Evolutionary conservation across 2,797 vertebrate species (phyloP), one percentile per base, ranked within the genome.

Genomic region (Masticophis lateralis): DNA sequence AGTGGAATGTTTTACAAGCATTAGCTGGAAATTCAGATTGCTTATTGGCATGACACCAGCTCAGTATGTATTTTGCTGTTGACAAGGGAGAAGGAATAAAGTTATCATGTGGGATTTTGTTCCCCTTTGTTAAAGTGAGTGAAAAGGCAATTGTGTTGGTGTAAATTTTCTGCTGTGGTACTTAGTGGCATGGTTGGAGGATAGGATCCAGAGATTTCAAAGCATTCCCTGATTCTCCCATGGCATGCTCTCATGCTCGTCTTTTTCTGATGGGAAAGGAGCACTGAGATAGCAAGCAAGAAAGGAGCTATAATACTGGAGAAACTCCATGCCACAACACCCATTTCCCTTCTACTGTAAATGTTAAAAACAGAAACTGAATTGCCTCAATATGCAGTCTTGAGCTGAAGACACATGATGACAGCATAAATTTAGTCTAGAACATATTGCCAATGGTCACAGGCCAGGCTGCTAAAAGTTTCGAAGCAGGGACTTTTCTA

Each of bases 371-470:
- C 94, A 95, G 91, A 96, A 95, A 92, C 95, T 95, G 95, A 93
- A 94, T 96, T 96, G 94, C 94, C 96, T 97, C 95, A 96, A 95
- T 96, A 95, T 96, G 96, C 95, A 95, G 94, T 91, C 95, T 91
- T 79, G 56, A 95, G 94, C 92, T 97, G 95, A 96, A 95, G 95
- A 95, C 94, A 96, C 88, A 96, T 96, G 95, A 74, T 37, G 20
- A 79, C 74, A 96, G 97, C 93, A 95, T 96, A 94, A 97, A 95
- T 95, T 95, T 95, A 95, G 96, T 95, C 94, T 93, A 90, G 94
- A 94, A 66, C 88, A 92, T 96, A 97, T 97, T 97, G 96, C 97
- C 95, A 96, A 91, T 96, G 95, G 96, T 96, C 95, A 97, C 96
- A 95, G 94, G 95, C 94, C 96, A 94, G 97, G 95, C 95, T 95